phyloP scores from a whole-genome alignment of 2,797 vertebrate genomes.

The Pseudochirops corinnae region DNA sequence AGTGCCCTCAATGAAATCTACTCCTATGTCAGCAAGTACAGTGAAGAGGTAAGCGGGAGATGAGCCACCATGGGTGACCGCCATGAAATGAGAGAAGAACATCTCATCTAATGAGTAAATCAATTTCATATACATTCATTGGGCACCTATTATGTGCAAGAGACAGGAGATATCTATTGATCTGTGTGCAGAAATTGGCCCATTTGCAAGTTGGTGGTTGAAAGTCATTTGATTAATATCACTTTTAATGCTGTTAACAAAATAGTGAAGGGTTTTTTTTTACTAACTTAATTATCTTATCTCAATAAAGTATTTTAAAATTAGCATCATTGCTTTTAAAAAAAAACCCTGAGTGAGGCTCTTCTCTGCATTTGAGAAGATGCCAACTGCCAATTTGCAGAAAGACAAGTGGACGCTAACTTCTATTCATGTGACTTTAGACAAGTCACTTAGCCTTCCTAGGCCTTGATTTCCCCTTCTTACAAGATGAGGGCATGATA shows the following conservation, averaged over 20 bases:
- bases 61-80: not conserved
- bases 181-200: not conserved
- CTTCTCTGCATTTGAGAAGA: constrained; percentile 14
- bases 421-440: not conserved
- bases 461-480: not conserved
- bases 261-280: not conserved
- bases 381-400: constrained; percentile 15
- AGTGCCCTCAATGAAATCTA: constrained; percentile 99
- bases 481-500: not conserved
- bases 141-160: not conserved
- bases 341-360: constrained; percentile 13
- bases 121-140: not conserved
- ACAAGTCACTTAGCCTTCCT: not conserved
- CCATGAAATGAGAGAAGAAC: constrained; percentile 28
- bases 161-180: not conserved
- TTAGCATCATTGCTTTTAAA: constrained; percentile 39
- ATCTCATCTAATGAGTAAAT: constrained; percentile 38
- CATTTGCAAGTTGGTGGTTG: not conserved
- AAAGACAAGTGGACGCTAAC: not conserved
- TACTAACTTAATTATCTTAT: constrained; percentile 23
- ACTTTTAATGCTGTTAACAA: not conserved
- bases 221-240: not conserved
- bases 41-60: constrained; percentile 92
- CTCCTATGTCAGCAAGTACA: constrained; percentile 99
- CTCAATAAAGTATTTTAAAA: not conserved